Conservation (phyloP, 2,888 invertebrate species). For the Julus scandinavius region DNA sequence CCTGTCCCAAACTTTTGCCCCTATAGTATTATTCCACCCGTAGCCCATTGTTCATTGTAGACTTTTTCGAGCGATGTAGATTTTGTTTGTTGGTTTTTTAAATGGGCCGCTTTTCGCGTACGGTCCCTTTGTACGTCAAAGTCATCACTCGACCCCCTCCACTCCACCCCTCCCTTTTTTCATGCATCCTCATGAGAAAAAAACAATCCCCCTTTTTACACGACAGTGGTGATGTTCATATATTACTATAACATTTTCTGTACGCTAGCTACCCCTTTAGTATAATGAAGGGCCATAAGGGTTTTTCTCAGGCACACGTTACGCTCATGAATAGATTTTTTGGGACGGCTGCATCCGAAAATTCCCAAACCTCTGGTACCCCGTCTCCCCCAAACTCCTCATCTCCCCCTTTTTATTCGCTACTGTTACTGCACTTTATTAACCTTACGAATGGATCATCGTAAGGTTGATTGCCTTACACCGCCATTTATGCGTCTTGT, state of each 20-base stretch:
- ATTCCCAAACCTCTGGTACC: background rate
- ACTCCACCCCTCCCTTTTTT: too few relatives aligned
- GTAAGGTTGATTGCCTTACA: constrained; percentile 40
- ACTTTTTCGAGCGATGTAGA: constrained; percentile 38
- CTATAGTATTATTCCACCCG: constrained; percentile 17
- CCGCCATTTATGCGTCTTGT: background rate
- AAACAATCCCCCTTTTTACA: constrained; percentile 20
- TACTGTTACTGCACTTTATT: constrained; percentile 13
- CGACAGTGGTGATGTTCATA: constrained; percentile 43
- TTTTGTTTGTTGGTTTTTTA: constrained; percentile 40
- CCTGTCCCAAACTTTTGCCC: background rate
- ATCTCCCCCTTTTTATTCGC: background rate
- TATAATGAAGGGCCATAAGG: constrained; percentile 35
- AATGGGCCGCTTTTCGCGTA: constrained; percentile 34
- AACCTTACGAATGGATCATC: constrained; percentile 39
- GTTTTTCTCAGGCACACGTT: constrained; percentile 46
- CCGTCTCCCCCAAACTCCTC: background rate
- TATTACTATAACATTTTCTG: constrained; percentile 42
- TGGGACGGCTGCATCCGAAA: background rate
- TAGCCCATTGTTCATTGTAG: constrained; percentile 28
- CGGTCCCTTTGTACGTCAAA: constrained; percentile 35
- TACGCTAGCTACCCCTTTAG: constrained; percentile 28
- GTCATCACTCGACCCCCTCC: constrained; percentile 3
- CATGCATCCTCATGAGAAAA: constrained; percentile 24
- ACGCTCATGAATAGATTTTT: constrained; percentile 28